phyloP scores from a whole-genome alignment of 1,140 invertebrate genomes.

The Vollenhovia emeryi region DNA sequence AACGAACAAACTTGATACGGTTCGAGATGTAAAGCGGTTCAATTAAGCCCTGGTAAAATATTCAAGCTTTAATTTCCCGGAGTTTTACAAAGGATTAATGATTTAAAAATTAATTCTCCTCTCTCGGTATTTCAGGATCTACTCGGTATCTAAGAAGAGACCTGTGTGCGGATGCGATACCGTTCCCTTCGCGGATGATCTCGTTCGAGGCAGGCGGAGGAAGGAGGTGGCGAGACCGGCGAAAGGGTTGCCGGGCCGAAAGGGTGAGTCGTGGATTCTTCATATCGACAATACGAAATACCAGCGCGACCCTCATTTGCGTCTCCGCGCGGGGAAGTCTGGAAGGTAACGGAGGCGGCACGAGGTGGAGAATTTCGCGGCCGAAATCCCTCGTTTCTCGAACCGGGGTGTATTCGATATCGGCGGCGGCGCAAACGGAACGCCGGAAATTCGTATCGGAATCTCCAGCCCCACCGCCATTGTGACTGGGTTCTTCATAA shows the following conservation, averaged over 20 bases:
- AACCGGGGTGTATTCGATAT: constrained; percentile 41
- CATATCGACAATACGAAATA: constrained; percentile 48
- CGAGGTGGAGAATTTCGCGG: constrained; percentile 30
- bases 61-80: constrained; percentile 7
- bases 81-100: neutral
- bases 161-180: neutral
- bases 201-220: neutral
- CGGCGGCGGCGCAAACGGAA: constrained; percentile 14
- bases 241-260: neutral
- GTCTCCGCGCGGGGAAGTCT: neutral
- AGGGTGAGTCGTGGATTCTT: neutral
- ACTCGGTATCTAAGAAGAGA: too few relatives aligned
- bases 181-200: neutral
- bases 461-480: constrained; percentile 7
- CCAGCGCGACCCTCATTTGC: constrained; percentile 24
- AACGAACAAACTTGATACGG: neutral
- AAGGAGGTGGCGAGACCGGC: neutral
- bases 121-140: neutral
- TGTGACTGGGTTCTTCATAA: constrained; percentile 50
- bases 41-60: neutral
- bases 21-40: neutral
- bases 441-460: constrained; percentile 56
- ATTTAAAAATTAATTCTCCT: constrained; percentile 38
- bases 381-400: constrained; percentile 52
- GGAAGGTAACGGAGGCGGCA: neutral